phyloP scores from a whole-genome alignment of 2,113 vertebrate species.

The Paracanthobrama guichenoti region DNA sequence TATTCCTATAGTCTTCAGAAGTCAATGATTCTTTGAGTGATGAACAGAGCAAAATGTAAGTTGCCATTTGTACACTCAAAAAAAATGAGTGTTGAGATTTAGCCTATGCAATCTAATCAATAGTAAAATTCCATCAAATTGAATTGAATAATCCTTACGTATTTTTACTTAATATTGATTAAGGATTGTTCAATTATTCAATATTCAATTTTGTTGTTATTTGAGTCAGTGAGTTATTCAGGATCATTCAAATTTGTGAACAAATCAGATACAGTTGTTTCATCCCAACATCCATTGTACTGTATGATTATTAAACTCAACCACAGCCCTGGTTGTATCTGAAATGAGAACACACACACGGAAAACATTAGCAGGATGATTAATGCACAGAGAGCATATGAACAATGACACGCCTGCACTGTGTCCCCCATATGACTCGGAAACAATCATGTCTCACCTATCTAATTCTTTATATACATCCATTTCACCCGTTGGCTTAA shows the following conservation, averaged over 20 bases:
- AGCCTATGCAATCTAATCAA: no score
- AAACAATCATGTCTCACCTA: slow-evolving; percentile 65
- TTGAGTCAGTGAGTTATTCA: background rate
- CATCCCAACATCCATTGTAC: background rate
- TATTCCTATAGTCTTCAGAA: background rate
- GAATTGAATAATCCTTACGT: no score
- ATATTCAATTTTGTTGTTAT: background rate
- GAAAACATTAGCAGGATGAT: slow-evolving; percentile 12
- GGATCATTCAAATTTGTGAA: background rate
- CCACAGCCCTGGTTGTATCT: slow-evolving; percentile 70
- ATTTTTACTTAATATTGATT: no score
- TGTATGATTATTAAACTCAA: slow-evolving; percentile 57
- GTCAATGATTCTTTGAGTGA: background rate
- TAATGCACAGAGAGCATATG: slow-evolving; percentile 36
- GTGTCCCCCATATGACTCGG: slow-evolving; percentile 55
- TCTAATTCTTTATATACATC: slow-evolving; percentile 78
- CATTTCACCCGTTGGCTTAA: slow-evolving; percentile 73
- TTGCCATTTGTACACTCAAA: background rate
- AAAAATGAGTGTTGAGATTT: no score
- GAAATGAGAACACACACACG: slow-evolving; percentile 61
- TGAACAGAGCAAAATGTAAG: background rate
- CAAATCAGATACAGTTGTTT: background rate
- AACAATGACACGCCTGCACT: slow-evolving; percentile 19
- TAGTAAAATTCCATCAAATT: no score
- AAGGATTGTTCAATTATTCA: no score